Evolutionary conservation across 2,797 vertebrate genomes (phyloP).

Genomic region (Takifugu rubripes): DNA sequence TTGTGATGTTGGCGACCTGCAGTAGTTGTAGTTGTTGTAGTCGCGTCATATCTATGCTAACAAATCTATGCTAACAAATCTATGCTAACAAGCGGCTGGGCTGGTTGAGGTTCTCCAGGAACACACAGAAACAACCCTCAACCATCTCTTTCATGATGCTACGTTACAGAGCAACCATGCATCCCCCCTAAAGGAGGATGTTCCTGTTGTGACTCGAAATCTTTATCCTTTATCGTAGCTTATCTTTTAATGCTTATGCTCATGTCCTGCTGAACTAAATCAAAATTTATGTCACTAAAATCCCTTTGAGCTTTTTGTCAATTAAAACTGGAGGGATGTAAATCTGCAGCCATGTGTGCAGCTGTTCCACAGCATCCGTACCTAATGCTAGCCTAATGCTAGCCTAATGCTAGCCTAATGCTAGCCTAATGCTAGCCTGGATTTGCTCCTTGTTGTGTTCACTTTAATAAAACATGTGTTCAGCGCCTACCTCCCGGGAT

Average conservation of each 20-base stretch:
- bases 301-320: no score
- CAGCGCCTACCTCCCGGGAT: slow-evolving; percentile 84
- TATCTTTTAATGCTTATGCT: neutral
- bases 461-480: neutral
- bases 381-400: no score
- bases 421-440: neutral
- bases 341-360: no score
- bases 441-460: neutral
- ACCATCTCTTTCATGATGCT: neutral
- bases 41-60: neutral
- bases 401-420: no score
- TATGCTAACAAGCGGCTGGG: neutral
- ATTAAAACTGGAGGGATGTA: no score
- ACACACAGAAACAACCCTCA: slow-evolving; percentile 1
- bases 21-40: neutral
- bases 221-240: no score
- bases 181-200: no score
- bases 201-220: neutral
- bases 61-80: neutral
- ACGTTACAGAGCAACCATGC: neutral
- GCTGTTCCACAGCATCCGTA: no score
- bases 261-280: slow-evolving; percentile 1
- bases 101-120: slow-evolving; percentile 1
- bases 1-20: neutral
- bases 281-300: no score